A percentile compares a stretch with the other conserved stretches of the same genome.
Conservation (phyloP, 1,140 invertebrate species). For the Nephila pilipes region DNA sequence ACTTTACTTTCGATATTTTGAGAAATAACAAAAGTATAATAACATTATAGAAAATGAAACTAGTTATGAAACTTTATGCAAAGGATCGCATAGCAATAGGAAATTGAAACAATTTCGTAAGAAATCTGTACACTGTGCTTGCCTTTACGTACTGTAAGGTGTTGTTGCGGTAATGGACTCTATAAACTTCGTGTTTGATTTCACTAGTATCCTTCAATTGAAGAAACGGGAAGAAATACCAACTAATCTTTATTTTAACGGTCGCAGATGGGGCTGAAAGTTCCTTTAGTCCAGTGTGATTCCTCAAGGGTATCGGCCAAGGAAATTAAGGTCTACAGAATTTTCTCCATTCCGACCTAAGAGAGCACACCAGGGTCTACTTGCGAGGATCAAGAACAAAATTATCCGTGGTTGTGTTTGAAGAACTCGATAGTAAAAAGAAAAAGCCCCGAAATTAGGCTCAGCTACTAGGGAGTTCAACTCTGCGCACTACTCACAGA, state of each 20-base stretch:
- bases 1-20: too few species aligned
- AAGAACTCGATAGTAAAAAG: conserved; percentile 16
- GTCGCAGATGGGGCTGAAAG: conserved; percentile 52
- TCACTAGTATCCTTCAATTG: background rate
- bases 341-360: conserved; percentile 7
- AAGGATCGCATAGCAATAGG: too few species aligned
- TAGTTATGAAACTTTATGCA: too few species aligned
- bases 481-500: background rate
- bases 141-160: background rate
- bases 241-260: conserved; percentile 61
- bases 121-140: too few species aligned
- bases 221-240: background rate
- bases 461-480: background rate
- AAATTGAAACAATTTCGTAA: too few species aligned
- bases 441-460: background rate
- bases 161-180: background rate
- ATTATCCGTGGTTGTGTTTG: conserved; percentile 37
- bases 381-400: conserved; percentile 44
- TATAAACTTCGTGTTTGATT: background rate
- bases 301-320: conserved; percentile 8
- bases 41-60: too few species aligned
- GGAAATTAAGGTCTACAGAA: conserved; percentile 48
- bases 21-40: too few species aligned
- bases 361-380: conserved; percentile 44
- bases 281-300: background rate